Conservation (phyloP, 64 coral and sea anemone genomes). For the Dendrophyllia cribrosa region DNA sequence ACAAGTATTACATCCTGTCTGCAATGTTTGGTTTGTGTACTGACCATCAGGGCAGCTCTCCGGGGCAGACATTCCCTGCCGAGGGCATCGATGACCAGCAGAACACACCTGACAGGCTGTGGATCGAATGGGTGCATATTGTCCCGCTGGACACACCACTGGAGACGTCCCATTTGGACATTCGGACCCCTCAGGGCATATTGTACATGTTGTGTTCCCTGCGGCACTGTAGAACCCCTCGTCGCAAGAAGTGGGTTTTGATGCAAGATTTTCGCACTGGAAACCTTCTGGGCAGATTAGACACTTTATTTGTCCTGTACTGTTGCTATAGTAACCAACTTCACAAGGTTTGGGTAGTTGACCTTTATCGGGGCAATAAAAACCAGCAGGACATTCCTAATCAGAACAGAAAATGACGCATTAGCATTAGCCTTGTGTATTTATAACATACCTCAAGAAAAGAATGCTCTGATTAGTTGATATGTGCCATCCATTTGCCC, state of each 20-base stretch:
- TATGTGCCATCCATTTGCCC: no score
- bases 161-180: constrained; percentile 85
- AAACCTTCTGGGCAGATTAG: constrained; percentile 92
- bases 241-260: constrained; percentile 76
- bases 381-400: constrained; percentile 86
- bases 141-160: constrained; percentile 48
- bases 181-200: constrained; percentile 85
- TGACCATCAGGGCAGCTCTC: constrained; percentile 80
- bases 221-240: constrained; percentile 77
- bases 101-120: constrained; percentile 73
- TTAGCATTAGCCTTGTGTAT: not conserved
- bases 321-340: constrained; percentile 83
- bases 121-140: constrained; percentile 50
- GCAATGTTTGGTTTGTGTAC: constrained; percentile 84
- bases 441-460: no score
- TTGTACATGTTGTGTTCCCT: constrained; percentile 83
- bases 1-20: constrained; percentile 76
- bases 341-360: constrained; percentile 90
- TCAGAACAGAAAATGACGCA: not conserved
- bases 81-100: constrained; percentile 75
- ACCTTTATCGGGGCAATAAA: constrained; percentile 68
- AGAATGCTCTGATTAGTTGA: no score
- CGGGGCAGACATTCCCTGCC: constrained; percentile 69
- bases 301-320: constrained; percentile 84
- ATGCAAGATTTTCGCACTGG: constrained; percentile 77